These are phyloP conservation scores for Druon quercuslanigerum DNA, from an alignment of 1,140 invertebrate genomes.

Conservation along the genomic window DNA sequence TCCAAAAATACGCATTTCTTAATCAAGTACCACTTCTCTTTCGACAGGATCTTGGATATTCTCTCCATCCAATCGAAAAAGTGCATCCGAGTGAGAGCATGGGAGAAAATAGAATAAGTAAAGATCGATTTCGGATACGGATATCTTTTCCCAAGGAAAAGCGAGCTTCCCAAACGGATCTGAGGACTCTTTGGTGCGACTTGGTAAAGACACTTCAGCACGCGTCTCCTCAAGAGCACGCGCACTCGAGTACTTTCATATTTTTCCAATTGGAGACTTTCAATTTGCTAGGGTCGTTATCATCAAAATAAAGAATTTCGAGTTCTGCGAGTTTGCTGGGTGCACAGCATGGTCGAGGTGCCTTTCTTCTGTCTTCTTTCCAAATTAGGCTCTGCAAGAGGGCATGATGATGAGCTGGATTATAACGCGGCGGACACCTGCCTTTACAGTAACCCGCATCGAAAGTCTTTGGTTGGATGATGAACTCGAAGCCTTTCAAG, in stretches of 20 bases:
- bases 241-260: constrained; percentile 84
- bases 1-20: no score
- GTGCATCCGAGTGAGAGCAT: not conserved
- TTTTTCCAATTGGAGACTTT: constrained; percentile 83
- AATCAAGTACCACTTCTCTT: no score
- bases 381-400: constrained; percentile 83
- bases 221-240: constrained; percentile 78
- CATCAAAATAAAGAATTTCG: constrained; percentile 82
- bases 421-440: constrained; percentile 82
- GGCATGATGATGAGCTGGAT: constrained; percentile 84
- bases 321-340: constrained; percentile 82
- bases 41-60: no score
- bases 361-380: constrained; percentile 77
- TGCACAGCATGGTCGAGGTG: constrained; percentile 83
- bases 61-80: not conserved
- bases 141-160: not conserved
- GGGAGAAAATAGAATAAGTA: not conserved
- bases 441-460: constrained; percentile 86
- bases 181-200: constrained; percentile 5
- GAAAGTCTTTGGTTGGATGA: constrained; percentile 82
- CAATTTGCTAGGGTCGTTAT: constrained; percentile 79
- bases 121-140: not conserved
- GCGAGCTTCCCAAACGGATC: not conserved
- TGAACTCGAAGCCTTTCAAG: constrained; percentile 82
- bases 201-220: not conserved